phyloP scores from a whole-genome alignment of 1,140 invertebrate genomes.

The Brachionus sp. region DNA sequence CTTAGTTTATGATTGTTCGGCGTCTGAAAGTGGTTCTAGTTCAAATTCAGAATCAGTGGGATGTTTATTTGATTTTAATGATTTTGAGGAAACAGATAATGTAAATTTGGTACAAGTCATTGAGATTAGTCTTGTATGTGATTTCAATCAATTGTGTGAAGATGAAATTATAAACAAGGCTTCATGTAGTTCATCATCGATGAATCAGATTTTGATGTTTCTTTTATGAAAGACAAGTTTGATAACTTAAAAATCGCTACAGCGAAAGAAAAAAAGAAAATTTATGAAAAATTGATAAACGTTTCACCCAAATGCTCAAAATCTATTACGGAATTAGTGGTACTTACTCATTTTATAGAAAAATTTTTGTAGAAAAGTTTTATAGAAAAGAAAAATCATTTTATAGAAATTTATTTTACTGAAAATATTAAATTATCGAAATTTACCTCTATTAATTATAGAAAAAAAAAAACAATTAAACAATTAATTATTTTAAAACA shows the following conservation, averaged over 20 bases:
- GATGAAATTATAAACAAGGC: not conserved
- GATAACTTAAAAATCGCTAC: not conserved
- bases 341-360: too few relatives aligned
- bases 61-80: not conserved
- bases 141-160: not conserved
- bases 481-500: too few relatives aligned
- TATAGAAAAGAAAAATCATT: too few relatives aligned
- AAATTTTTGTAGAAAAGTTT: too few relatives aligned
- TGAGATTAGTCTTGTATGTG: not conserved
- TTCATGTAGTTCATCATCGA: not conserved
- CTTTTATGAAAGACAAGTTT: not conserved
- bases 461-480: too few relatives aligned
- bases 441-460: too few relatives aligned
- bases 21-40: not conserved
- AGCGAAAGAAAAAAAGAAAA: not conserved
- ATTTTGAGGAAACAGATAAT: not conserved
- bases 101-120: not conserved
- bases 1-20: too few relatives aligned
- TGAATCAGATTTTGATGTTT: conserved; percentile 5
- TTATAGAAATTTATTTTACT: too few relatives aligned
- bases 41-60: not conserved
- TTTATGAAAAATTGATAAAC: conserved; percentile 2
- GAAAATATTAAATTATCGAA: too few relatives aligned
- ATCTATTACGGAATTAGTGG: too few relatives aligned
- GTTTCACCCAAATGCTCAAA: not conserved